phyloP scores from a whole-genome alignment of 2,888 invertebrate species.

The Piscicola geometra region DNA sequence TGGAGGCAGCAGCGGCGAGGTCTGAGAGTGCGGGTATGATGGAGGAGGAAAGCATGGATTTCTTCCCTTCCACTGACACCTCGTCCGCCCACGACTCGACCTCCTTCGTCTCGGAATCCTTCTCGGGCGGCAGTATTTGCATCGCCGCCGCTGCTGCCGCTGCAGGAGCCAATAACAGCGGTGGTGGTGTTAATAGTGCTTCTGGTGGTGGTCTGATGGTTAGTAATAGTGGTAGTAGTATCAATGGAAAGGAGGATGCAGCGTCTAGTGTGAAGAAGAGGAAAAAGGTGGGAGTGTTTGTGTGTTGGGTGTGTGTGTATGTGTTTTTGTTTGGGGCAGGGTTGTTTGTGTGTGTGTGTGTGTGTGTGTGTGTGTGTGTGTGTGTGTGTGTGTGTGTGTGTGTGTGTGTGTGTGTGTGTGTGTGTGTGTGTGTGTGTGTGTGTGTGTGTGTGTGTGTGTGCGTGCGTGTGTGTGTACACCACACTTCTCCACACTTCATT shows the following conservation, averaged over 20 bases:
- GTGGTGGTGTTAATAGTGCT: too few relatives aligned
- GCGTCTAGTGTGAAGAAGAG: slow-evolving; percentile 69
- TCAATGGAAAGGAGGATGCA: slow-evolving; percentile 63
- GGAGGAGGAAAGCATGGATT: slow-evolving; percentile 33
- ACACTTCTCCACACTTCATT: too few relatives aligned
- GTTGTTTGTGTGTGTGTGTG: too few relatives aligned
- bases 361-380: slow-evolving; percentile 11
- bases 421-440: too few relatives aligned
- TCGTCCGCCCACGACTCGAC: slow-evolving; percentile 32
- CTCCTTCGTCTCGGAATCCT: slow-evolving; percentile 56
- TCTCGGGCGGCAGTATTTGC: slow-evolving; percentile 49
- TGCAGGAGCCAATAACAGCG: too few relatives aligned
- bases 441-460: too few relatives aligned
- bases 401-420: slow-evolving; percentile 1
- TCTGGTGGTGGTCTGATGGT: too few relatives aligned
- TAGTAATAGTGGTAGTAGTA: not conserved
- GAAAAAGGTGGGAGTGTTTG: slow-evolving; percentile 29
- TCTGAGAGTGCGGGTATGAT: slow-evolving; percentile 1
- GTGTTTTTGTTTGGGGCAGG: too few relatives aligned
- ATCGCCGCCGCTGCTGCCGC: not conserved
- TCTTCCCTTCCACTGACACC: slow-evolving; percentile 34
- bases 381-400: too few relatives aligned
- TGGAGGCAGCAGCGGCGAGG: not conserved
- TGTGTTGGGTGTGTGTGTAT: too few relatives aligned
- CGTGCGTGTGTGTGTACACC: too few relatives aligned